Base-by-base conservation (phyloP, 2,888 invertebrate species). In the Allygus modestus region DNA sequence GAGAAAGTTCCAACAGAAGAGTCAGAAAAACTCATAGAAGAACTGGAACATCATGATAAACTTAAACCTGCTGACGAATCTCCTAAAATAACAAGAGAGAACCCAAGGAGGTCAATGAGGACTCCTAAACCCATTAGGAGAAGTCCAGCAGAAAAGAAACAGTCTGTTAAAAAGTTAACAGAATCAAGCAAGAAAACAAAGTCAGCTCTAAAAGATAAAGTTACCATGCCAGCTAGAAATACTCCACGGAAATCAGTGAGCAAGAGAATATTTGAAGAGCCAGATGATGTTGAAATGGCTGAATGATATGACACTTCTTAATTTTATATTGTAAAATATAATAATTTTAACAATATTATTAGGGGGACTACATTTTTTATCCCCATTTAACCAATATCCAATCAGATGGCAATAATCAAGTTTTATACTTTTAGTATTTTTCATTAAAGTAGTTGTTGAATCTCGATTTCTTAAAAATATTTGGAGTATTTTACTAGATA, bases 281-380 rank as follows among this genome's bases (percentile, higher is more conserved):
- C 65, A 15, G 28, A 65, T 46, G 85, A 86, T 71, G 84, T 83
- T 31, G 86, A 88, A 84, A 88, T 88, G 87, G 89, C 28, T 46
- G 83, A 77, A 83, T 81, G 20, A 81, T 2, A 41, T 81, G 12
- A 41, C 15, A 54, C 58, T 58, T n/a, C 20, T 4, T 15, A 1
- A 51, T 37, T 37, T 37, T 58, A 58, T 58, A 58, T 58, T 58
- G 58, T 58, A 23, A 58, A 58, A 23, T 58, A 58, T 58, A 58
- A 5, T 12, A n/a, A 37, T 37, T 9, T 7, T 37, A 37, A 37
- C n/a, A 37, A 37, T 37, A 9, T 37, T 37, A 37, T 37, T 4
- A 37, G 37, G 4, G 37, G 4, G 4, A 37, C 37, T 4, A 37
- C 4, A 37, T 4, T 37, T 37, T 37, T 37, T 9, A 7, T 37